Conservation (phyloP, 2,113 vertebrate species). For the Sturnus vulgaris region DNA sequence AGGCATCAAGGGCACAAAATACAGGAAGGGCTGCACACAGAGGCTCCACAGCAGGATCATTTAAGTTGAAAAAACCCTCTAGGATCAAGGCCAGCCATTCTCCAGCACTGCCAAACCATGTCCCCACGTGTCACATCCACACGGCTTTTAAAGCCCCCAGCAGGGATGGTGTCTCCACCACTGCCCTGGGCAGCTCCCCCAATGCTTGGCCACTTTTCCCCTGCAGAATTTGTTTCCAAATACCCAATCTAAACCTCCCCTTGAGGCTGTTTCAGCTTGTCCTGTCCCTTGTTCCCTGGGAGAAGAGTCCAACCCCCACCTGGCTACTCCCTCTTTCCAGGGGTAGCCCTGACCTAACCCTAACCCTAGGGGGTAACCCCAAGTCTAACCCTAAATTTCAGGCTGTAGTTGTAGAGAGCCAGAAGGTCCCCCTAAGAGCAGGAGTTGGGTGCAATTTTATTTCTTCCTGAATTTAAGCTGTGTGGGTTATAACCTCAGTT, state of each 20-base stretch:
- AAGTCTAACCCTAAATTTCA: neutral
- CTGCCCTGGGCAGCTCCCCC: neutral
- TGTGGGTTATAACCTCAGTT: neutral
- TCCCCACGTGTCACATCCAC: neutral
- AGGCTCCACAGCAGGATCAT: neutral
- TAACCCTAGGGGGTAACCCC: neutral
- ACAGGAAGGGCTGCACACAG: neutral
- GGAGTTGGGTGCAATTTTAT: neutral
- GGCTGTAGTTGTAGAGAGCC: neutral
- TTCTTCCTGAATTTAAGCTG: neutral
- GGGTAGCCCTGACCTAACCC: neutral
- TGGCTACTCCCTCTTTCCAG: too few relatives aligned
- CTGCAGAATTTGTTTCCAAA: neutral
- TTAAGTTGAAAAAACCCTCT: neutral
- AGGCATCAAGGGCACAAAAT: neutral
- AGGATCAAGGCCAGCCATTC: neutral
- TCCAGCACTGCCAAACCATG: neutral
- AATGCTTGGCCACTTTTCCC: neutral
- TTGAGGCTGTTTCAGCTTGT: neutral
- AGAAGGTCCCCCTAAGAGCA: neutral
- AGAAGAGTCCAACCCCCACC: neutral
- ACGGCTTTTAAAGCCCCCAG: accelerated
- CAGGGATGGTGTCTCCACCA: neutral
- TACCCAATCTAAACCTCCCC: neutral
- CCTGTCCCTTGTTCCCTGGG: neutral